These are phyloP conservation scores for Prochilodus magdalenae DNA, from an alignment of 2,113 vertebrate genomes.

Conservation along the genomic window DNA sequence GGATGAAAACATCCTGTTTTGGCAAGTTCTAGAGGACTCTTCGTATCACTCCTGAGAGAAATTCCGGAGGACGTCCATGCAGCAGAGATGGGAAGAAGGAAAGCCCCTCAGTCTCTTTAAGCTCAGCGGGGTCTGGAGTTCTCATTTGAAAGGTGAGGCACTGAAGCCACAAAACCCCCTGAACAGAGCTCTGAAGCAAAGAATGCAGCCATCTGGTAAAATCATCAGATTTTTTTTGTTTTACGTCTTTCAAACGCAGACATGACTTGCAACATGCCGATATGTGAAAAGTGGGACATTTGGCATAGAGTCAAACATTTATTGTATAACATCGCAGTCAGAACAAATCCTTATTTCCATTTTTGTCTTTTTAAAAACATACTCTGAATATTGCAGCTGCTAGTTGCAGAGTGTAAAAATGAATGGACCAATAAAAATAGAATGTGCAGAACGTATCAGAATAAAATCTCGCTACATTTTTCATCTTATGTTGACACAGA, in stretches of 20 bases:
- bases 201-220: conserved; percentile 41
- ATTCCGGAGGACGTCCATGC: conserved; percentile 35
- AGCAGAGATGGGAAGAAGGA: conserved; percentile 4
- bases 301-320: background rate
- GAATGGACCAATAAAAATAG: no score
- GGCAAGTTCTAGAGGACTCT: background rate
- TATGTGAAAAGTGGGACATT: background rate
- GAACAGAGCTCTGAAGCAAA: conserved; percentile 13
- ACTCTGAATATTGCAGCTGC: no score
- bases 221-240: background rate
- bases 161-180: conserved; percentile 13
- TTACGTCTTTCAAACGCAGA: conserved; percentile 6
- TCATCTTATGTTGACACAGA: no score
- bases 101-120: conserved; percentile 14
- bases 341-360: no score
- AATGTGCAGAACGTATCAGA: no score
- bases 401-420: no score
- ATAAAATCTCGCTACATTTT: no score
- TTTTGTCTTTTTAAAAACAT: no score
- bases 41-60: background rate
- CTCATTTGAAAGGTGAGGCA: conserved; percentile 24
- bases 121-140: conserved; percentile 34
- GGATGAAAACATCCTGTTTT: conserved; percentile 56
- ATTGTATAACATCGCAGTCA: no score
- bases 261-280: background rate